Evolutionary conservation across 2,888 invertebrate genomes (phyloP).

Genomic region (Ectemnius continuus): DNA sequence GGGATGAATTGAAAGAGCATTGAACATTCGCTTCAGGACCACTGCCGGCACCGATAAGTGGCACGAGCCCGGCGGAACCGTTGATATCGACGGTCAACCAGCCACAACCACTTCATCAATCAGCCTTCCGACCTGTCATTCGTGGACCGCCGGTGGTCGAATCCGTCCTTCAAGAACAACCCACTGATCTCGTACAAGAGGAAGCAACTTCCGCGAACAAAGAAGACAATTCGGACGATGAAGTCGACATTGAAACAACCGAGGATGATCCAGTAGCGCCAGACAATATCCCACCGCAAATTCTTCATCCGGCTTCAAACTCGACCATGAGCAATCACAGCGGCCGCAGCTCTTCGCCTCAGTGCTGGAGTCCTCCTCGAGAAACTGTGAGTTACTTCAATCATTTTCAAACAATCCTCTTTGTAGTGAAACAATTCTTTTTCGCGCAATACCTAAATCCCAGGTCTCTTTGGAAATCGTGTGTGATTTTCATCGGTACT

Average conservation of each 20-base stretch:
- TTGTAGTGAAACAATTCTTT: too few species aligned
- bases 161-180: slow-evolving; percentile 66
- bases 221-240: slow-evolving; percentile 87
- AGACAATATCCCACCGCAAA: slow-evolving; percentile 59
- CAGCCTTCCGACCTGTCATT: slow-evolving; percentile 81
- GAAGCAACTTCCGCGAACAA: slow-evolving; percentile 75
- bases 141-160: slow-evolving; percentile 70
- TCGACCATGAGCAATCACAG: slow-evolving; percentile 70
- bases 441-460: too few species aligned
- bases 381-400: slow-evolving; percentile 78
- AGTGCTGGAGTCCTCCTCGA: slow-evolving; percentile 79
- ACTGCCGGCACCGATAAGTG: slow-evolving; percentile 78
- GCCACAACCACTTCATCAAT: slow-evolving; percentile 77
- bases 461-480: too few species aligned
- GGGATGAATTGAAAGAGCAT: background rate
- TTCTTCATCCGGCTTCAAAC: slow-evolving; percentile 64
- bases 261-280: slow-evolving; percentile 83
- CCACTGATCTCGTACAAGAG: slow-evolving; percentile 36
- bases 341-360: slow-evolving; percentile 69
- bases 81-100: slow-evolving; percentile 67
- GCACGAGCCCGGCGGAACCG: slow-evolving; percentile 70
- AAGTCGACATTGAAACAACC: slow-evolving; percentile 92
- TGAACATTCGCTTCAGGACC: slow-evolving; percentile 68
- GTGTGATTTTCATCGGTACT: too few species aligned
- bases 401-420: too few species aligned